Percentiles rank a stretch among this genome's conserved stretches.
Conservation (phyloP, 2,113 vertebrate genomes). For the Pagrus major region DNA sequence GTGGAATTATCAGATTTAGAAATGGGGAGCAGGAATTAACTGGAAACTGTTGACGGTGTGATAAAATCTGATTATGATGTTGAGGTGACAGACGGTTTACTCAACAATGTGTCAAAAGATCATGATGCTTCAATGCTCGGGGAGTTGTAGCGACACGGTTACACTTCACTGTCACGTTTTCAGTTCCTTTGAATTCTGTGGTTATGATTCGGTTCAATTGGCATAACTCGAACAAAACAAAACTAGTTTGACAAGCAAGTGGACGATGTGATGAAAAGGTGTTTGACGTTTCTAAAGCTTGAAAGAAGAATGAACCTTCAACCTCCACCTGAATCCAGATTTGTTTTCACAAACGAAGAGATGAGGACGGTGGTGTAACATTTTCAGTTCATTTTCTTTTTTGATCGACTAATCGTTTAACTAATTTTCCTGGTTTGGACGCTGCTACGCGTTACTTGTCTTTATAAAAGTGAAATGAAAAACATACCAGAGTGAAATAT, state of each 20-base stretch:
- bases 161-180: neutral
- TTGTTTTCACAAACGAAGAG: too few relatives aligned
- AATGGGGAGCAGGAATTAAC: neutral
- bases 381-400: too few relatives aligned
- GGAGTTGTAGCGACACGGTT: neutral
- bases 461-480: neutral
- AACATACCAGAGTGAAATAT: neutral
- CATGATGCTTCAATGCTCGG: neutral
- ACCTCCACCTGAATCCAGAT: too few relatives aligned
- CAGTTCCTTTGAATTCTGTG: neutral
- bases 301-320: too few relatives aligned
- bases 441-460: neutral
- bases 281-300: too few relatives aligned
- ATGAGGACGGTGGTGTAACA: too few relatives aligned
- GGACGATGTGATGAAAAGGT: too few relatives aligned
- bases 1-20: neutral
- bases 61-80: neutral
- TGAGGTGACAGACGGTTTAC: neutral
- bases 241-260: too few relatives aligned
- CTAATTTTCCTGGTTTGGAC: neutral
- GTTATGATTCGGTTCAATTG: neutral
- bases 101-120: neutral
- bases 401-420: too few relatives aligned
- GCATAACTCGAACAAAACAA: neutral
- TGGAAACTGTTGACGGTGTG: neutral